These are phyloP conservation scores for Gymnopithys bicolor DNA, from an alignment of 2,797 vertebrate genomes.

Conservation along the genomic window DNA sequence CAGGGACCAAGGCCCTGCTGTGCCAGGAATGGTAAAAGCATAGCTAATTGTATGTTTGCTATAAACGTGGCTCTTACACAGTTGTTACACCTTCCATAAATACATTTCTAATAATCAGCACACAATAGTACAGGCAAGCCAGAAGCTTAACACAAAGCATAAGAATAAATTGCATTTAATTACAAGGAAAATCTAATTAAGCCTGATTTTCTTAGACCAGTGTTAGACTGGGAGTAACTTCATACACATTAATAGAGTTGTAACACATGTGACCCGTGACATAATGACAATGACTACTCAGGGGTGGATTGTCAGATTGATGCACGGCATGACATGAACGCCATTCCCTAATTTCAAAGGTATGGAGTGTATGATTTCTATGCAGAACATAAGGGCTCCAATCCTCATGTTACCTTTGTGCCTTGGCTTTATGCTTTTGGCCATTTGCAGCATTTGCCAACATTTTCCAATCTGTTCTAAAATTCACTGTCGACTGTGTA, in stretches of 20 bases:
- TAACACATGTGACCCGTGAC: conserved; percentile 40
- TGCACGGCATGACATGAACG: conserved; percentile 33
- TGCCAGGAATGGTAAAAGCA: neutral
- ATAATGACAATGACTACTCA: conserved; percentile 60
- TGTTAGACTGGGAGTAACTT: conserved; percentile 52
- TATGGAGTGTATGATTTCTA: neutral
- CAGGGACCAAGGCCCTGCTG: conserved; percentile 51
- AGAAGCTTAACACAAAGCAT: conserved; percentile 52
- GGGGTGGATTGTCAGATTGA: conserved; percentile 58
- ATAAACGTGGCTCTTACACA: conserved; percentile 35
- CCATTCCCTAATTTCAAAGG: conserved; percentile 46
- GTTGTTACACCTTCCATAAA: conserved; percentile 56
- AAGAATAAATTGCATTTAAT: conserved; percentile 70
- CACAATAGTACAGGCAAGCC: conserved; percentile 40
- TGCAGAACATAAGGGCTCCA: neutral
- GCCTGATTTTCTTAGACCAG: conserved; percentile 50
- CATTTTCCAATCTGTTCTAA: conserved; percentile 8
- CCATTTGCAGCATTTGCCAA: conserved; percentile 29
- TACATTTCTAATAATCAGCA: conserved; percentile 52
- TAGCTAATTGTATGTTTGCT: conserved; percentile 44
- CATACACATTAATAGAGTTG: conserved; percentile 66
- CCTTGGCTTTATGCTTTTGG: conserved; percentile 14
- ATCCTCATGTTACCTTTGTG: neutral
- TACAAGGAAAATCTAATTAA: conserved; percentile 67
- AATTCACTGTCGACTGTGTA: neutral